phyloP scores from a whole-genome alignment of 2,113 vertebrate species.

The Rhadina sibilatrix region DNA sequence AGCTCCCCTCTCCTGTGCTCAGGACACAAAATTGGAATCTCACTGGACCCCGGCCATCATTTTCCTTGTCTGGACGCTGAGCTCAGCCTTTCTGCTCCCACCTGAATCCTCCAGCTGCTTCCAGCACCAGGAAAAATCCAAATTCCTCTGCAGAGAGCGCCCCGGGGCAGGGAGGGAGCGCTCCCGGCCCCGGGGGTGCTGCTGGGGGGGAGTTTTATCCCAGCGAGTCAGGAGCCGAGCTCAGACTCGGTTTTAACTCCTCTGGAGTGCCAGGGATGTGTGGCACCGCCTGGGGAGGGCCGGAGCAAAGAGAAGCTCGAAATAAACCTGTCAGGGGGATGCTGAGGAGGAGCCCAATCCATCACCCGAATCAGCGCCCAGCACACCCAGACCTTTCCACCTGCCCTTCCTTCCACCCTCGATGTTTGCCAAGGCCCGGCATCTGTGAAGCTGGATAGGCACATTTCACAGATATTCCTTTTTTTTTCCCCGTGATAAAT shows the following conservation, averaged over 20 bases:
- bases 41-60: rapidly evolving
- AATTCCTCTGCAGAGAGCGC: neutral
- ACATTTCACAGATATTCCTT: neutral
- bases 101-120: neutral
- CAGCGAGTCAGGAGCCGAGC: neutral
- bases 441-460: neutral
- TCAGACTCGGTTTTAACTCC: neutral
- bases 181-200: neutral
- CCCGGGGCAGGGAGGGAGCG: neutral
- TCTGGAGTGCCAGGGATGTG: slow-evolving; percentile 20
- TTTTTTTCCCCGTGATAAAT: neutral
- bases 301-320: neutral
- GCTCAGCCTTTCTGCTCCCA: neutral
- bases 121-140: rapidly evolving
- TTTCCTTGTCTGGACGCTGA: rapidly evolving
- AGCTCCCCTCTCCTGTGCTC: neutral
- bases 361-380: neutral
- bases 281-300: neutral
- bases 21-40: rapidly evolving
- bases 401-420: neutral
- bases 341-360: slow-evolving; percentile 20
- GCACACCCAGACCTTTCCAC: neutral
- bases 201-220: neutral
- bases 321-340: slow-evolving; percentile 35
- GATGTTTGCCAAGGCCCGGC: neutral